These are phyloP conservation scores for Graphium colonna DNA, from an alignment of 2,888 invertebrate species.

Conservation along the genomic window DNA sequence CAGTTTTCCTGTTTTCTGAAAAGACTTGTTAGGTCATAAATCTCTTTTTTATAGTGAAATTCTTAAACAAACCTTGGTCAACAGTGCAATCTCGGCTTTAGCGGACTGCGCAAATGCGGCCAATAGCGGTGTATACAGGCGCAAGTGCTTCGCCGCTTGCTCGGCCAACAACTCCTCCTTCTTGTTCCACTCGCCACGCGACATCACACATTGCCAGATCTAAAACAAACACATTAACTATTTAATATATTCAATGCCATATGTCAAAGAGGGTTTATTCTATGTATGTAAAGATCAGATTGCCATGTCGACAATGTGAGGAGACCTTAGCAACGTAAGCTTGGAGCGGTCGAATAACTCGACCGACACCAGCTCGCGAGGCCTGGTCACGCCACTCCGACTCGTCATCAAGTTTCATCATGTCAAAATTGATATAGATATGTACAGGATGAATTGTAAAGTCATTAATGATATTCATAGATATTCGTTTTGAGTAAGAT, in stretches of 20 bases:
- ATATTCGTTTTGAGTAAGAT: no score
- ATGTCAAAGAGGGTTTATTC: no score
- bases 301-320: conserved; percentile 64
- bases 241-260: neutral
- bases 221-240: conserved; percentile 43
- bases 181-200: conserved; percentile 98
- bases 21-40: no score
- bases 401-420: conserved; percentile 80
- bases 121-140: conserved; percentile 91
- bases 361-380: conserved; percentile 35
- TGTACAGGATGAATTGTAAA: no score
- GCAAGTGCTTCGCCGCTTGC: conserved; percentile 94
- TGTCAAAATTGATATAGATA: no score
- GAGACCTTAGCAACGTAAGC: conserved; percentile 33
- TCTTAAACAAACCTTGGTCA: conserved; percentile 82
- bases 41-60: neutral
- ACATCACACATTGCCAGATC: conserved; percentile 98
- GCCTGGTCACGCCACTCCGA: conserved; percentile 50
- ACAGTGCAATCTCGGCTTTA: conserved; percentile 92
- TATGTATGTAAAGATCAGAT: conserved; percentile 44
- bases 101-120: conserved; percentile 92
- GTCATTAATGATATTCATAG: no score
- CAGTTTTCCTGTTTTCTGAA: no score
- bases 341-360: conserved; percentile 54
- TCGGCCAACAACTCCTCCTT: conserved; percentile 98